Evolutionary conservation across 1,140 invertebrate genomes (phyloP).

Genomic region (Cyclina sinensis): DNA sequence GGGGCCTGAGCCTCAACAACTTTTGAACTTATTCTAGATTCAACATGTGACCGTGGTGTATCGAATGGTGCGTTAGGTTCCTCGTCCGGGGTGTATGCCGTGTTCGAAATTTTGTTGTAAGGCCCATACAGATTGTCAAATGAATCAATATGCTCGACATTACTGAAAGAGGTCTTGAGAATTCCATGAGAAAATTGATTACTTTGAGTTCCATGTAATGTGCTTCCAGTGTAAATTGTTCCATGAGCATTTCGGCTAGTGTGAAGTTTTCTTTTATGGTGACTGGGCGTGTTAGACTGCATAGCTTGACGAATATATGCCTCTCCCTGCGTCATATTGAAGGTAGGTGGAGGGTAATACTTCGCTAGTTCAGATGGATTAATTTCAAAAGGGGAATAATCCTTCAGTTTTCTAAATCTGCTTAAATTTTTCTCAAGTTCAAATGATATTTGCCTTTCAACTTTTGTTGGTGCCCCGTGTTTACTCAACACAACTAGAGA

Average conservation of each 20-base stretch:
- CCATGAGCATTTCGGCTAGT: neutral
- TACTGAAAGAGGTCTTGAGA: slow-evolving; percentile 2
- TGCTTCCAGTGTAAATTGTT: neutral
- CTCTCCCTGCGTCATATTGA: slow-evolving; percentile 74
- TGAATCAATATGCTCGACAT: slow-evolving; percentile 51
- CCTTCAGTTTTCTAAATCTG: slow-evolving; percentile 71
- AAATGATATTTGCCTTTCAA: slow-evolving; percentile 73
- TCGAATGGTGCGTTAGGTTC: slow-evolving; percentile 39
- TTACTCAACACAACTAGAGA: slow-evolving; percentile 71
- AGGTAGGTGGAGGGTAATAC: slow-evolving; percentile 71
- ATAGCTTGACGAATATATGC: slow-evolving; percentile 67
- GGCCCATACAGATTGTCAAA: slow-evolving; percentile 22
- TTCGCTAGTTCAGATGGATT: slow-evolving; percentile 73
- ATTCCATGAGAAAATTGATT: neutral
- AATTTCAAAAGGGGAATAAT: slow-evolving; percentile 76
- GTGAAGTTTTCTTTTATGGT: neutral
- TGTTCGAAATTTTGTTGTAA: neutral
- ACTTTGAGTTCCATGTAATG: neutral
- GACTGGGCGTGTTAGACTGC: slow-evolving; percentile 60
- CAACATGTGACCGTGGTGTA: slow-evolving; percentile 40
- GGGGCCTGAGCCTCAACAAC: neutral
- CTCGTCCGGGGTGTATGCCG: neutral
- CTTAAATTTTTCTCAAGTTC: slow-evolving; percentile 74
- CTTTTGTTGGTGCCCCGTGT: slow-evolving; percentile 71
- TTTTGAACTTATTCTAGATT: slow-evolving; percentile 32